These are phyloP conservation scores for Drosophila picticornis DNA, from an alignment of 2,888 invertebrate species.

Conservation along the genomic window DNA sequence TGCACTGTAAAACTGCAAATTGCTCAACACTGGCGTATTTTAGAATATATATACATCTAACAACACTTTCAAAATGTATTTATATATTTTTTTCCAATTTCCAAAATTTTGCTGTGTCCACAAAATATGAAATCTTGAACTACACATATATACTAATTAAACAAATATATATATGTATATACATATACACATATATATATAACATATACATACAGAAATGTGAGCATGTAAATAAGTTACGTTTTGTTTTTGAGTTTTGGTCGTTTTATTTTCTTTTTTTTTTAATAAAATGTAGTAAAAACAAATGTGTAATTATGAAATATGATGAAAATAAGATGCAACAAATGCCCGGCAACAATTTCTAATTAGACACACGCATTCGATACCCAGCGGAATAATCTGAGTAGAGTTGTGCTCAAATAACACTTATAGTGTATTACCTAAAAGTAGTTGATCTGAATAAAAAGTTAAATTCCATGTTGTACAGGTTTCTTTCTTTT, in stretches of 20 bases:
- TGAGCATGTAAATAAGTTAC: slow-evolving; percentile 67
- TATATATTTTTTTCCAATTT: slow-evolving; percentile 9
- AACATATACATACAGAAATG: slow-evolving; percentile 25
- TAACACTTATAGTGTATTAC: slow-evolving; percentile 2
- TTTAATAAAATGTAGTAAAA: slow-evolving; percentile 55
- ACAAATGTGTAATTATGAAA: slow-evolving; percentile 20
- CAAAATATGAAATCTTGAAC: slow-evolving; percentile 23
- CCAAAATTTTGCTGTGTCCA: slow-evolving; percentile 39
- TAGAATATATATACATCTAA: slow-evolving; percentile 13
- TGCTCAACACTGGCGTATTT: slow-evolving; percentile 37
- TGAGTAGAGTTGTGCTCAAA: background rate
- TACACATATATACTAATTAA: slow-evolving; percentile 20
- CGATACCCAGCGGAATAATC: slow-evolving; percentile 6
- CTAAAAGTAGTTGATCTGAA: background rate
- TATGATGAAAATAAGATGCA: slow-evolving; percentile 14
- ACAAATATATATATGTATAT: slow-evolving; percentile 21
- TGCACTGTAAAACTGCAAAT: slow-evolving; percentile 27
- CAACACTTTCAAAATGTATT: background rate
- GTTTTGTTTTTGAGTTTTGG: slow-evolving; percentile 28
- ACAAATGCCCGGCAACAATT: slow-evolving; percentile 1
- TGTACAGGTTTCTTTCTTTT: background rate
- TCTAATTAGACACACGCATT: slow-evolving; percentile 13
- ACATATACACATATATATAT: slow-evolving; percentile 9
- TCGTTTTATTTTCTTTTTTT: slow-evolving; percentile 8
- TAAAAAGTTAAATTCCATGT: background rate